phyloP scores from a whole-genome alignment of 2,888 invertebrate genomes.

The Smittia sp. region DNA sequence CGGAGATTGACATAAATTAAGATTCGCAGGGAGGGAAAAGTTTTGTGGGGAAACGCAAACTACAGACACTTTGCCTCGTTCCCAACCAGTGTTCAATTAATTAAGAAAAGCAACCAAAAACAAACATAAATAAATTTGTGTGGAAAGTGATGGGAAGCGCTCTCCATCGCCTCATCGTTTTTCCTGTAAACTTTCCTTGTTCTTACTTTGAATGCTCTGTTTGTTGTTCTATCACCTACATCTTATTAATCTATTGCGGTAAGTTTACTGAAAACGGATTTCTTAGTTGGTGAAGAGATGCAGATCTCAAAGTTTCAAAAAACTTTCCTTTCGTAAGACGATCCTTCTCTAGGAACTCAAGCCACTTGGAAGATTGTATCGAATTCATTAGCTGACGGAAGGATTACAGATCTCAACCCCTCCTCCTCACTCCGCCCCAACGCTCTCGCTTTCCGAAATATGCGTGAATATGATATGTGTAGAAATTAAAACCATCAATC shows the following conservation, averaged over 20 bases:
- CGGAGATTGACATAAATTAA: conserved; percentile 25
- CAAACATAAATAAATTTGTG: conserved; percentile 33
- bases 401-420: background rate
- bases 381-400: conserved; percentile 1
- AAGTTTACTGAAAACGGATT: conserved; percentile 19
- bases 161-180: background rate
- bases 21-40: background rate
- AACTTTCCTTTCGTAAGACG: too few species aligned
- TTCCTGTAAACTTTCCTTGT: background rate
- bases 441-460: background rate
- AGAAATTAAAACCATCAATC: conserved; percentile 41
- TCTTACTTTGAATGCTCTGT: background rate
- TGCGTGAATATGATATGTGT: conserved; percentile 21
- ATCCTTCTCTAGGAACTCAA: background rate
- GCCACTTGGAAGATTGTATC: background rate
- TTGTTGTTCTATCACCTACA: conserved; percentile 35
- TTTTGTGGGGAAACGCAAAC: background rate
- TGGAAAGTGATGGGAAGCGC: background rate
- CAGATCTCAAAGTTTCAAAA: too few species aligned
- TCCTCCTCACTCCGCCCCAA: too few species aligned
- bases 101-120: conserved; percentile 29
- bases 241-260: conserved; percentile 38
- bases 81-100: conserved; percentile 33
- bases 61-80: background rate
- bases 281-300: background rate